phyloP scores from a whole-genome alignment of 2,888 invertebrate species.

The Bruchidius siliquastri region DNA sequence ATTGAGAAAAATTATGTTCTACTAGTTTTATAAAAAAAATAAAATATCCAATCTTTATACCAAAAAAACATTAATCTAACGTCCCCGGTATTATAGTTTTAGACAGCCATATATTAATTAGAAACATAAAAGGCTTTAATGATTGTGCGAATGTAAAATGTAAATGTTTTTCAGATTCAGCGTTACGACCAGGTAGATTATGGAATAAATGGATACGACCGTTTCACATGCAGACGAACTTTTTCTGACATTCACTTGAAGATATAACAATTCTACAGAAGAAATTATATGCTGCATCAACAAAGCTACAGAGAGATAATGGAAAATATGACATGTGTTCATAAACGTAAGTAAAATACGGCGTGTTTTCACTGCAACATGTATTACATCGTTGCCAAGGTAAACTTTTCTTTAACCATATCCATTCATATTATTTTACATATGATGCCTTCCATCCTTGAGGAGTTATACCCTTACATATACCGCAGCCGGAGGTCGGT shows the following conservation, averaged over 20 bases:
- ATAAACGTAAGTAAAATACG: neutral
- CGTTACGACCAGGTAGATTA: neutral
- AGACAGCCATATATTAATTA: neutral
- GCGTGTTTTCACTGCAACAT: no score
- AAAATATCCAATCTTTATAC: neutral
- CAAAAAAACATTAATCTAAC: neutral
- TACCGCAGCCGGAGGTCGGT: no score
- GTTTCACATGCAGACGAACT: neutral
- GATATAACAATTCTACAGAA: neutral
- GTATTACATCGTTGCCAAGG: no score
- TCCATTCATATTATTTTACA: no score
- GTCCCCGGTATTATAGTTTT: neutral
- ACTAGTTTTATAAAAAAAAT: no score
- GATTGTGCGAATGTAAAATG: neutral
- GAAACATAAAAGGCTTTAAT: neutral
- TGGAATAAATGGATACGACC: neutral
- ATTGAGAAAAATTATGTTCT: no score
- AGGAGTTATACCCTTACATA: no score
- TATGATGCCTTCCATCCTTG: no score
- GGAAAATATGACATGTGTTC: neutral
- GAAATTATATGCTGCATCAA: neutral
- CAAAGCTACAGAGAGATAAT: neutral
- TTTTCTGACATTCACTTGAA: neutral
- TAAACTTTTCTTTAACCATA: no score
- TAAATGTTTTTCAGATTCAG: neutral